Evolutionary conservation across 2,113 vertebrate species (phyloP).

Genomic region (Benitochromis conjunctus): DNA sequence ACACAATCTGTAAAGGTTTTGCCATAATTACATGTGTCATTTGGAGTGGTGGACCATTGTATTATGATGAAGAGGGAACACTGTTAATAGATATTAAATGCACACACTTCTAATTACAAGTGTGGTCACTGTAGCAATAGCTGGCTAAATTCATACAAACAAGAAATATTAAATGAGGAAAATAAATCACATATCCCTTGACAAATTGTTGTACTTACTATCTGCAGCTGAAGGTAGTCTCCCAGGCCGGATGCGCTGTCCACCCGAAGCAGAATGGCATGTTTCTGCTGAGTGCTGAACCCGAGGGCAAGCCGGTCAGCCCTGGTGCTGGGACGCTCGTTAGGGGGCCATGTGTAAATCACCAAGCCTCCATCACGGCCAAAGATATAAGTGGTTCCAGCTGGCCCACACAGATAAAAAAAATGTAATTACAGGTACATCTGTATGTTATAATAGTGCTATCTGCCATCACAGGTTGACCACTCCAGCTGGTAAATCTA

Average conservation of each 20-base stretch:
- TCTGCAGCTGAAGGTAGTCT: constrained; percentile 97
- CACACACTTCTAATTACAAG: not conserved
- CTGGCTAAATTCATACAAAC: not conserved
- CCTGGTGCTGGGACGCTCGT: constrained; percentile 96
- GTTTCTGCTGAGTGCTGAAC: constrained; percentile 96
- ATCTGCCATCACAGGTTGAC: not conserved
- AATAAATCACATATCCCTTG: not conserved
- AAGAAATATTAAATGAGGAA: not conserved
- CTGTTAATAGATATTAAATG: not conserved
- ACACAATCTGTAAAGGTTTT: not conserved
- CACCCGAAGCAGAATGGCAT: constrained; percentile 91
- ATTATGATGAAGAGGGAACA: not conserved
- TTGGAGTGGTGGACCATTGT: not conserved
- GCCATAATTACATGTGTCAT: not conserved
- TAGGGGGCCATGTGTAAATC: constrained; percentile 97
- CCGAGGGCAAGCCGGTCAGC: constrained; percentile 96
- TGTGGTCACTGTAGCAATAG: not conserved
- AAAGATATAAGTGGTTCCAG: constrained; percentile 98
- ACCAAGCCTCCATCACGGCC: constrained; percentile 95
- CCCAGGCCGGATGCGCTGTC: constrained; percentile 96
- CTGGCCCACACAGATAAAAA: constrained; percentile 68
- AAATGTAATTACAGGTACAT: not conserved
- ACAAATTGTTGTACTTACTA: constrained; percentile 80
- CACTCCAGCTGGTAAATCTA: not conserved
- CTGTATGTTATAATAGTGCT: not conserved